A percentile compares a stretch with the other conserved stretches of the same genome.
phyloP scores from a whole-genome alignment of 1,140 invertebrate species.

The Listronotus bonariensis region DNA sequence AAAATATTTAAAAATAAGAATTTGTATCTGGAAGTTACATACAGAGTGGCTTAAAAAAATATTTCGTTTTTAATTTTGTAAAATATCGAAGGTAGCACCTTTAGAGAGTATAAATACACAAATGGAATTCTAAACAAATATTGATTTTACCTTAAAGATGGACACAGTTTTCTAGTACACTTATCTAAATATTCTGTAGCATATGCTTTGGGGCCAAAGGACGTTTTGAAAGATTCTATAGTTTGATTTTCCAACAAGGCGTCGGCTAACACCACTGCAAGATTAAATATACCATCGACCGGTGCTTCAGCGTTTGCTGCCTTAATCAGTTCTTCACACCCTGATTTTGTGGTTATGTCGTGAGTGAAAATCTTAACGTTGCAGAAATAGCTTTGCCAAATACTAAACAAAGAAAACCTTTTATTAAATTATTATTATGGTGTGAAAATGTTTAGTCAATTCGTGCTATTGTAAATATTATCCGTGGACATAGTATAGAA shows the following conservation, averaged over 20 bases:
- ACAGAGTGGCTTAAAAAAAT: no score
- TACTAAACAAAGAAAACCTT: slow-evolving; percentile 41
- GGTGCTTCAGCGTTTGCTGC: slow-evolving; percentile 64
- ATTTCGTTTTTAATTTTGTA: no score
- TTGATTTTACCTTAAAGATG: slow-evolving; percentile 49
- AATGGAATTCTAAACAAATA: neutral
- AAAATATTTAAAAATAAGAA: no score
- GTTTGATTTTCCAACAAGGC: slow-evolving; percentile 61
- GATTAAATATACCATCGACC: slow-evolving; percentile 78
- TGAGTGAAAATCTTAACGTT: slow-evolving; percentile 58
- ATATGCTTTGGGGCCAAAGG: slow-evolving; percentile 59
- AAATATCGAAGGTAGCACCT: no score
- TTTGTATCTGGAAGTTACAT: no score
- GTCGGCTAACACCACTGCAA: slow-evolving; percentile 69
- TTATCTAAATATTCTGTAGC: slow-evolving; percentile 59
- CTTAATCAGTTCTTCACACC: slow-evolving; percentile 63
- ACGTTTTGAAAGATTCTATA: slow-evolving; percentile 56
- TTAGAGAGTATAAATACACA: no score
- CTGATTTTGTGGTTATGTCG: slow-evolving; percentile 57
- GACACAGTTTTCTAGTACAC: slow-evolving; percentile 59
- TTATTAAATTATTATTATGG: no score
- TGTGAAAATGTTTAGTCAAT: no score
- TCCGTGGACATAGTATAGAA: no score
- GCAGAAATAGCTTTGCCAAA: slow-evolving; percentile 63
- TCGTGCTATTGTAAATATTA: no score